Conservation (phyloP, 2,888 invertebrate species). For the Tachina lurida region DNA sequence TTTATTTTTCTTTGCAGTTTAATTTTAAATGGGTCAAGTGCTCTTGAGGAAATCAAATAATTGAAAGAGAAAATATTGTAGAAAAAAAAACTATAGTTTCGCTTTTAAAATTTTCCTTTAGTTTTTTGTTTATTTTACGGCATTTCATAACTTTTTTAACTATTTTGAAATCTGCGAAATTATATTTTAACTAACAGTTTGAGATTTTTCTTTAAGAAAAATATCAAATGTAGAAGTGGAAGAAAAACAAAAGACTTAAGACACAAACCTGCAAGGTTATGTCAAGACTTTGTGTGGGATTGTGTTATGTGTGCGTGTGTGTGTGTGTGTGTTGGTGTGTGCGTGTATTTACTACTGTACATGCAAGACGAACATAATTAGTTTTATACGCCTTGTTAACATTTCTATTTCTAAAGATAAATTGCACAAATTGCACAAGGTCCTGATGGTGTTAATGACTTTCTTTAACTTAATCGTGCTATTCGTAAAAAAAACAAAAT, state of each 20-base stretch:
- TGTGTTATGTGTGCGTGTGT: background rate
- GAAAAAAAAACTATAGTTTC: conserved; percentile 18
- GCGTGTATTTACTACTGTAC: background rate
- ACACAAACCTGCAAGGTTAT: background rate
- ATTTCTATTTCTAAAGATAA: conserved; percentile 11
- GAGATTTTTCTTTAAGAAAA: background rate
- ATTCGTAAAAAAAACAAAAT: too few species aligned
- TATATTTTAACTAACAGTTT: background rate
- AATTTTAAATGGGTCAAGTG: conserved; percentile 48
- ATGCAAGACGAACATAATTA: conserved; percentile 1
- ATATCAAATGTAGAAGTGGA: background rate
- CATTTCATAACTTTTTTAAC: conserved; percentile 13
- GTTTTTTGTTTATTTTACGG: too few species aligned
- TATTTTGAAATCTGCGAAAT: background rate
- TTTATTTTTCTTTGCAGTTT: conserved; percentile 25
- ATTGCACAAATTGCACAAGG: background rate
- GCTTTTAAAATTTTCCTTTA: conserved; percentile 27
- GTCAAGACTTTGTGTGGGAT: background rate
- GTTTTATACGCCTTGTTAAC: background rate
- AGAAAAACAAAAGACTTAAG: conserved; percentile 18
- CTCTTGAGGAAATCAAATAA: conserved; percentile 36
- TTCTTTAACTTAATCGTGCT: background rate
- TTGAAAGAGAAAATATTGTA: conserved; percentile 55
- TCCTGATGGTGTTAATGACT: background rate
- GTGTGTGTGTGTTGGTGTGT: background rate